phyloP scores from a whole-genome alignment of 37 sponge, comb jelly and placozoan species.

The Lycopodina hypogea region DNA sequence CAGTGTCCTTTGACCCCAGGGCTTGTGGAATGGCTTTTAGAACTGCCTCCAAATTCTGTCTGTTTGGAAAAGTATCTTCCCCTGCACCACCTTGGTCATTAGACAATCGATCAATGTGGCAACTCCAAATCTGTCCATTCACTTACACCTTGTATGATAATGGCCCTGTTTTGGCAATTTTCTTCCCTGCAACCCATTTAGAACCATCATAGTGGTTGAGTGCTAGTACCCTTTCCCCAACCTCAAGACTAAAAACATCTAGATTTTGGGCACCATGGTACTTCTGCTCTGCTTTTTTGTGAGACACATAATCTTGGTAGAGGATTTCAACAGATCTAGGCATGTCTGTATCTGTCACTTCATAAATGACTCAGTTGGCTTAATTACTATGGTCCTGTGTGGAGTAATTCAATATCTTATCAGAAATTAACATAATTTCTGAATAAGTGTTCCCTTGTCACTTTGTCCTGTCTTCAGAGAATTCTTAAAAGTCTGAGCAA shows the following conservation, averaged over 20 bases:
- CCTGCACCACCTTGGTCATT: neutral
- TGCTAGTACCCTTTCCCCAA: neutral
- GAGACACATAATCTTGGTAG: neutral
- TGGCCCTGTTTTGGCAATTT: neutral
- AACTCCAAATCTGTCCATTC: neutral
- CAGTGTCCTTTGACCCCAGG: no score
- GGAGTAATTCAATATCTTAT: neutral
- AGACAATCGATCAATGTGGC: slow-evolving; percentile 9
- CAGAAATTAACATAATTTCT: neutral
- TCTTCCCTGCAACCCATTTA: neutral
- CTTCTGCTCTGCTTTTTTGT: neutral
- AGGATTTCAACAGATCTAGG: slow-evolving; percentile 8
- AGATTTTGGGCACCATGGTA: neutral
- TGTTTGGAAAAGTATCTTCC: neutral
- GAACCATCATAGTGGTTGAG: slow-evolving; percentile 3
- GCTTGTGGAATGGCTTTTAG: no score
- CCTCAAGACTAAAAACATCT: neutral
- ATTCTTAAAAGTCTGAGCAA: slow-evolving; percentile 15
- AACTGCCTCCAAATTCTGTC: neutral
- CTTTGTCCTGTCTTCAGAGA: neutral
- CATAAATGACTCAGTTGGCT: slow-evolving; percentile 3
- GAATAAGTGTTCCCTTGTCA: slow-evolving; percentile 1
- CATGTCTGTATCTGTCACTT: neutral
- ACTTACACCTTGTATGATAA: slow-evolving; percentile 2
- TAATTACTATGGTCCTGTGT: slow-evolving; percentile 4